A percentile compares a stretch with the other conserved stretches of the same genome.
Conservation (phyloP, 1,140 invertebrate species). For the Dinoponera quadriceps region DNA sequence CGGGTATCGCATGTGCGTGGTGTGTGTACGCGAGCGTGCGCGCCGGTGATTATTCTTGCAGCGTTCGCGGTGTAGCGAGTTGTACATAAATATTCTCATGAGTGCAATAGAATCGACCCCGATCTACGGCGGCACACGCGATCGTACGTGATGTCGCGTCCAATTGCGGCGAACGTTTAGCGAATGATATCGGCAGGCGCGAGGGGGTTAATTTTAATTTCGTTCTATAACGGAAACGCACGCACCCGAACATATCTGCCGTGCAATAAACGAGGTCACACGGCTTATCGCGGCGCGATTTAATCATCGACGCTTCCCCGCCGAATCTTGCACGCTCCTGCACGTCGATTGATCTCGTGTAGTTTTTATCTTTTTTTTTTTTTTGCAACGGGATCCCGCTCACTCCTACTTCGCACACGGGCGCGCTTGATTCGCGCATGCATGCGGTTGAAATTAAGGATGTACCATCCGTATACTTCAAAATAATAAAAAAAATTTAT, state of each 20-base stretch:
- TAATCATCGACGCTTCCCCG: slow-evolving; percentile 16
- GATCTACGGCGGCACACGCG: slow-evolving; percentile 27
- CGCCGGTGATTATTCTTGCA: slow-evolving; percentile 42
- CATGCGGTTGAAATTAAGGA: background rate
- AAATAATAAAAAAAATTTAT: too few species aligned
- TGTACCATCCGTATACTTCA: too few species aligned
- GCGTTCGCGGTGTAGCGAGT: slow-evolving; percentile 39
- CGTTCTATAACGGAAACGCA: slow-evolving; percentile 33
- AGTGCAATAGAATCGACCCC: slow-evolving; percentile 52
- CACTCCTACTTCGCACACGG: background rate
- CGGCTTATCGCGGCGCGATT: slow-evolving; percentile 48
- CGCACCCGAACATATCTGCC: slow-evolving; percentile 10
- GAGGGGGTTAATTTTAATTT: slow-evolving; percentile 47
- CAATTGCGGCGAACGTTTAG: slow-evolving; percentile 27
- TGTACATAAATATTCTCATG: slow-evolving; percentile 66
- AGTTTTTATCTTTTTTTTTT: slow-evolving; percentile 7
- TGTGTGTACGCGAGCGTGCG: background rate
- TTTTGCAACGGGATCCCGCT: background rate
- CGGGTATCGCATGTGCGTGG: background rate
- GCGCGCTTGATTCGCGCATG: too few species aligned
- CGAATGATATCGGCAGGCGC: slow-evolving; percentile 20
- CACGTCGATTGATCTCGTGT: slow-evolving; percentile 1
- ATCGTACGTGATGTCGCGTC: slow-evolving; percentile 63
- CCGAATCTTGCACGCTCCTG: slow-evolving; percentile 5
- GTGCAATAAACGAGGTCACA: slow-evolving; percentile 42